Evolutionary conservation across 2,797 vertebrate genomes (phyloP).

Genomic region (Podarcis siculus): DNA sequence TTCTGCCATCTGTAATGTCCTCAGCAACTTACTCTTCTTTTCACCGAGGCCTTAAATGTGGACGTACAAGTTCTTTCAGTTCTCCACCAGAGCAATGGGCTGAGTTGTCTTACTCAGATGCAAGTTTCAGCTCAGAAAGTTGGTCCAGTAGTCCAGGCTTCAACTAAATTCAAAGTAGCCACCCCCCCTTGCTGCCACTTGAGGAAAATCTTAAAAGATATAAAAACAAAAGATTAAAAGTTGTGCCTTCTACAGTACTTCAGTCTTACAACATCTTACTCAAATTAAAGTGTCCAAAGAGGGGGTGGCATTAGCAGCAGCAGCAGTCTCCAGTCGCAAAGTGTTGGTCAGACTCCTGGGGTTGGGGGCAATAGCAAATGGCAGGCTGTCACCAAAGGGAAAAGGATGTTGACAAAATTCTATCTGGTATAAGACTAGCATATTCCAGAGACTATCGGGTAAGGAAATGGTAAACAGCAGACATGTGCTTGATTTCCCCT

Average conservation of each 20-base stretch:
- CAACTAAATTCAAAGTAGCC: not conserved
- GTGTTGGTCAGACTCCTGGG: not conserved
- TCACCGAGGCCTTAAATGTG: not conserved
- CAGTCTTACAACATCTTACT: not conserved
- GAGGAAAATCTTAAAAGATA: not conserved
- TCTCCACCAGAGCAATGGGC: not conserved
- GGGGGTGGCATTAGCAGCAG: not conserved
- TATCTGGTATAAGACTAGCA: not conserved
- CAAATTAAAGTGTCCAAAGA: not conserved
- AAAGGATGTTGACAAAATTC: not conserved
- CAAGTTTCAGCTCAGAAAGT: not conserved
- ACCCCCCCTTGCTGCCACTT: not conserved
- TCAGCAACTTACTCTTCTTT: not conserved
- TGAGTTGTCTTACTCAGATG: not conserved
- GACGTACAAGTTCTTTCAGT: not conserved
- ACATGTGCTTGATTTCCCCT: not conserved
- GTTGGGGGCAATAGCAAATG: not conserved
- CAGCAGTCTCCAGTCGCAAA: not conserved
- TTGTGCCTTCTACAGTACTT: not conserved
- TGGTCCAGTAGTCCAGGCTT: not conserved
- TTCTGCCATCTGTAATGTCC: not conserved
- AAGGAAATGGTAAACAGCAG: not conserved
- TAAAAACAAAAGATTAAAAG: not conserved
- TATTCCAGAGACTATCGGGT: not conserved
- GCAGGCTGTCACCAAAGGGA: not conserved